Evolutionary conservation across 2,888 invertebrate genomes (phyloP), one percentile per base, ranked within the genome.

Genomic region (Acrobasis repandana): DNA sequence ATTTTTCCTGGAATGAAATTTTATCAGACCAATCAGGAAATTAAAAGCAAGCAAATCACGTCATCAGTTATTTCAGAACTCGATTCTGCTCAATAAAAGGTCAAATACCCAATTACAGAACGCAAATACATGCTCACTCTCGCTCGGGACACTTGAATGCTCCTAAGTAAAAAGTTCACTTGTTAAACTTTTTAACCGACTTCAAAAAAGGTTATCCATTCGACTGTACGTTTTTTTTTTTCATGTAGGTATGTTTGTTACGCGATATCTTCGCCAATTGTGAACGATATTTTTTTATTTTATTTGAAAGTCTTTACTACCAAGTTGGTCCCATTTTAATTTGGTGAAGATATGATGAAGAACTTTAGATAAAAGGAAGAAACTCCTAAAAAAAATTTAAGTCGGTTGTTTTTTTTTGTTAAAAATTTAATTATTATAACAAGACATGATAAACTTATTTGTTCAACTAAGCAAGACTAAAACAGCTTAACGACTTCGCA

Each of bases 91-190:
- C n/a, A 58, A 57, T 46, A 15, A 57, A 48, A 58, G 58, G 58
- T 58, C 49, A 58, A 58, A 49, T 49, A 49, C 36, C 49, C 58
- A 58, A 58, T 58, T 58, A 58, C 34, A 15, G 58, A 58, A 14
- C 36, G 15, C 46, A 47, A 58, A 56, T 56, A 28, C 18, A 56
- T 11, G 50, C 49, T 9, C n/a, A n/a, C n/a, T 8, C 16, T 20
- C 49, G 38, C 11, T 38, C 14, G 11, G 38, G 6, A 8, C n/a
- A 36, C 28, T 49, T 20, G 49, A 51, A 51, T 34, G n/a, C 34
- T 10, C 52, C 10, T 10, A 10, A 3, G 9, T 15, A 52, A 52
- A 16, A 36, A 51, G n/a, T 36, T 52, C 36, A 11, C 51, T 14
- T 43, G 14, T 9, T 3, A 52, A 36, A 33, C n/a, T 16, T 52